A percentile compares a stretch with the other conserved stretches of the same genome.
phyloP scores from a whole-genome alignment of 2,113 vertebrate species.

The Melanerpes aurifrons region DNA sequence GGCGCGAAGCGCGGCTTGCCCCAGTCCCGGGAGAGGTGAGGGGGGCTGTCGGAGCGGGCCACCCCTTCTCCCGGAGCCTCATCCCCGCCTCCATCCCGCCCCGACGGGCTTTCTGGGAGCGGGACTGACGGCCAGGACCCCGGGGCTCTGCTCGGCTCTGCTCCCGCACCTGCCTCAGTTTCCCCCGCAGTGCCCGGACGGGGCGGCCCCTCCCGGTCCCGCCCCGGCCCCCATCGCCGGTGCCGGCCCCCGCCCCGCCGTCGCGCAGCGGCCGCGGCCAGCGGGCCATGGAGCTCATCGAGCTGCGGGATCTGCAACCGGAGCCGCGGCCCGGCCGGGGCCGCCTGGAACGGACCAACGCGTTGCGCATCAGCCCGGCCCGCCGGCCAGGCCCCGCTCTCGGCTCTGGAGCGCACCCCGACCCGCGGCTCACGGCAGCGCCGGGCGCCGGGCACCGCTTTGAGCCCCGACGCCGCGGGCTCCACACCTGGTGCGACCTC shows the following conservation, averaged over 20 bases:
- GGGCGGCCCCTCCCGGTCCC: not conserved
- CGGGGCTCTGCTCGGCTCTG: not conserved
- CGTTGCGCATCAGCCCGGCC: constrained; percentile 86
- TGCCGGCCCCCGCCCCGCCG: not conserved
- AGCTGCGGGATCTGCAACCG: constrained; percentile 68
- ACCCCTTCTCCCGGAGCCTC: not conserved
- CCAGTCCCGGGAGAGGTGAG: not conserved
- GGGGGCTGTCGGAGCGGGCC: not conserved
- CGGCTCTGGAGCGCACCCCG: constrained; percentile 65
- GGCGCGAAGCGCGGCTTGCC: not conserved
- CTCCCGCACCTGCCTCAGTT: constrained; percentile 28
- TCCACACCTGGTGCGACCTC: constrained; percentile 94
- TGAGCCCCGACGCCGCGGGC: constrained; percentile 82
- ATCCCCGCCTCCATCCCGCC: constrained; percentile 25
- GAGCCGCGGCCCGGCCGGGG: constrained; percentile 64
- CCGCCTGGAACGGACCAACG: constrained; percentile 88
- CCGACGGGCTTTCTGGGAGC: not conserved
- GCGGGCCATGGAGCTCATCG: constrained; percentile 14
- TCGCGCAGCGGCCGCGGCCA: not conserved
- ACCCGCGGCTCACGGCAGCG: constrained; percentile 66
- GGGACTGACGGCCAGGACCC: not conserved
- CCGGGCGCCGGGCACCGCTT: constrained; percentile 85
- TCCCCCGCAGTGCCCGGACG: not conserved
- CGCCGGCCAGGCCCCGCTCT: constrained; percentile 78
- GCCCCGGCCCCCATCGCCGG: not conserved